Percentiles rank a stretch among this genome's conserved stretches.
These are phyloP conservation scores for Accipiter cooperii DNA, from an alignment of 2,113 vertebrate genomes.

Conservation along the genomic window DNA sequence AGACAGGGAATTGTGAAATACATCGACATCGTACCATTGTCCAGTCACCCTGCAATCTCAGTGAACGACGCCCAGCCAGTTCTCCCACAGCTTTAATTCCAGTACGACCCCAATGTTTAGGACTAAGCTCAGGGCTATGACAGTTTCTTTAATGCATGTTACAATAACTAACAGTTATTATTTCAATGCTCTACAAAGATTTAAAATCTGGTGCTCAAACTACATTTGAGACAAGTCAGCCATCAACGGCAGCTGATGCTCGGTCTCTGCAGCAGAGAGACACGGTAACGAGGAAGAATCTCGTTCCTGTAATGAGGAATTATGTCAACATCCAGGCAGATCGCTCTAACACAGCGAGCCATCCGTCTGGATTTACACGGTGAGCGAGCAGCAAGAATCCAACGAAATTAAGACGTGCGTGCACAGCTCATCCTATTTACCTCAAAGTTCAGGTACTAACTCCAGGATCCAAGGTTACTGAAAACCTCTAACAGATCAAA, in stretches of 20 bases:
- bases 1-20: background rate
- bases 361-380: rapidly evolving
- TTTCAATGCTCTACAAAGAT: too few species aligned
- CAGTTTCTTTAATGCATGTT: background rate
- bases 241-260: background rate
- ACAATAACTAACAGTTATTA: too few species aligned
- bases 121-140: background rate
- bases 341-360: background rate
- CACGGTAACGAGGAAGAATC: background rate
- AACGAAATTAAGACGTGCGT: rapidly evolving
- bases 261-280: background rate
- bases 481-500: background rate
- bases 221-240: background rate
- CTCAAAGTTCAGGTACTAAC: rapidly evolving
- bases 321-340: rapidly evolving
- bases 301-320: background rate
- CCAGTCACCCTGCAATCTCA: background rate
- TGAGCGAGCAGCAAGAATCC: background rate
- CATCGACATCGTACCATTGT: too few species aligned
- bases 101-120: background rate
- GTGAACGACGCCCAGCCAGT: rapidly evolving
- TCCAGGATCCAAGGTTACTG: rapidly evolving
- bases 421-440: too few species aligned
- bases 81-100: background rate
- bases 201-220: background rate